Conservation (phyloP, 2,113 vertebrate species). For the Rhinopomastus cyanomelas region DNA sequence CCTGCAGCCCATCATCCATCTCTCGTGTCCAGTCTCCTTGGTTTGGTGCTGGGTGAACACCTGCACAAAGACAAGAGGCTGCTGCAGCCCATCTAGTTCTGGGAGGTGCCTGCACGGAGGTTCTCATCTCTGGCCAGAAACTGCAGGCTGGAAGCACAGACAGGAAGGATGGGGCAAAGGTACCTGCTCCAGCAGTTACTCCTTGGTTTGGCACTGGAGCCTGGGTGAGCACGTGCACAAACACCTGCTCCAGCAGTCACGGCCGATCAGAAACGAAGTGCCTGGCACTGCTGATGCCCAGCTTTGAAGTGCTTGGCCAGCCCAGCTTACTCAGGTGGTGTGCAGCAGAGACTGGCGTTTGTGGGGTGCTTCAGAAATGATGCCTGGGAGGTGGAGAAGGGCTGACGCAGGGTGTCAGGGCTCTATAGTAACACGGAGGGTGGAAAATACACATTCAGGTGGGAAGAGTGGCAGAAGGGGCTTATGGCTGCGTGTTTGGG, state of each 20-base stretch:
- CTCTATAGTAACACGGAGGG: neutral
- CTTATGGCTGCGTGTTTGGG: neutral
- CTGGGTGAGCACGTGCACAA: no score
- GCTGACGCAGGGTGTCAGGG: neutral
- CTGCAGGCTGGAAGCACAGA: neutral
- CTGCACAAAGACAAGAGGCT: neutral
- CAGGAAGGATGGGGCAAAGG: neutral
- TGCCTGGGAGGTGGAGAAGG: neutral
- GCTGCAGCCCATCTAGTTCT: neutral
- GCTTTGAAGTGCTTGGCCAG: neutral
- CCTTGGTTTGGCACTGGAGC: no score
- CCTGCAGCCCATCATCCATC: neutral
- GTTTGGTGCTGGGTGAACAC: neutral
- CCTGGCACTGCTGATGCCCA: rapidly evolving
- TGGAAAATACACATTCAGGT: neutral
- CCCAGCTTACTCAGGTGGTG: neutral
- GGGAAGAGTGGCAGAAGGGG: neutral
- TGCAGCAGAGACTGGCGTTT: neutral
- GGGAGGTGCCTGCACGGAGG: neutral
- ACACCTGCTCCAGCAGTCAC: neutral
- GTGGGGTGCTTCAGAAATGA: neutral
- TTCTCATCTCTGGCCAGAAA: neutral
- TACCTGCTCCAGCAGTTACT: neutral
- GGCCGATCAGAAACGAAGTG: neutral
- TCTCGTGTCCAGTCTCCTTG: neutral